Percentiles rank a stretch among this genome's conserved stretches.
Evolutionary conservation across 2,797 vertebrate species (phyloP).

Genomic region (Tauraco hartlaubi): DNA sequence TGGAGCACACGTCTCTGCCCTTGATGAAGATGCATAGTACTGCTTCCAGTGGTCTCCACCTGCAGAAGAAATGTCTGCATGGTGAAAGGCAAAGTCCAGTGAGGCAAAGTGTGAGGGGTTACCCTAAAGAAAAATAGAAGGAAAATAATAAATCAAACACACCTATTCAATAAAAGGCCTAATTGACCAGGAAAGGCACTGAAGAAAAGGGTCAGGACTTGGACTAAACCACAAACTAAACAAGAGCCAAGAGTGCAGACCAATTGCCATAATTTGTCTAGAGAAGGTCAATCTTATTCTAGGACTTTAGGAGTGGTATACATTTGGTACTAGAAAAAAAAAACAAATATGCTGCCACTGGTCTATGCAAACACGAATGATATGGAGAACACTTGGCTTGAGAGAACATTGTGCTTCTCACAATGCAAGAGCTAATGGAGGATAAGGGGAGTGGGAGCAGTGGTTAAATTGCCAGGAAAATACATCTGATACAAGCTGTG

Average conservation of each 20-base stretch:
- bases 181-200: not conserved
- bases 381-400: not conserved
- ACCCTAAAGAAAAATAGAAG: not conserved
- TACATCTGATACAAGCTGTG: slow-evolving; percentile 12
- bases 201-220: not conserved
- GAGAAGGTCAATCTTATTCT: not conserved
- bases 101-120: not conserved
- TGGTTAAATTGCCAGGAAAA: slow-evolving; percentile 2
- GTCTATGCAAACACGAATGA: not conserved
- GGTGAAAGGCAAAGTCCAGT: not conserved
- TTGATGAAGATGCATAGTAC: not conserved
- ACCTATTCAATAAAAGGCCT: not conserved
- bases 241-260: not conserved
- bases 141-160: not conserved
- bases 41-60: not conserved
- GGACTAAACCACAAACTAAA: not conserved
- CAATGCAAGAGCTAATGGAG: not conserved
- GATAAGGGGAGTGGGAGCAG: not conserved
- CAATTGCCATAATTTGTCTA: not conserved
- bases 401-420: not conserved
- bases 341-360: not conserved
- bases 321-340: not conserved
- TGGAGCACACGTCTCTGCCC: not conserved
- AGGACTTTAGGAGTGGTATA: not conserved
- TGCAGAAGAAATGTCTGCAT: not conserved